Evolutionary conservation across 2,113 vertebrate species (phyloP), one percentile per base, ranked within the genome.

Genomic region (Chinchilla lanigera): DNA sequence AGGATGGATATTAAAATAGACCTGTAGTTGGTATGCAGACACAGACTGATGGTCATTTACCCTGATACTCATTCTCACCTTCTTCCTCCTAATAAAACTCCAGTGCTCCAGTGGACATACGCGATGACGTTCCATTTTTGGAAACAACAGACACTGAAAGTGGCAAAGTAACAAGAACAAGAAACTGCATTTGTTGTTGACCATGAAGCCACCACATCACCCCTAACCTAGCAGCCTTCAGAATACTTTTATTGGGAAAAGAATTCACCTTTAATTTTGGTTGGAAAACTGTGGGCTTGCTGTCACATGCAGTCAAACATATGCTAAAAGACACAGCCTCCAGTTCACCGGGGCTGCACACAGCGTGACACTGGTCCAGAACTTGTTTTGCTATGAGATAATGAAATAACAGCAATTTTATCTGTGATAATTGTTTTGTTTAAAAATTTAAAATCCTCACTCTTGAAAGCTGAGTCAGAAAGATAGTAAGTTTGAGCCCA

Each of bases 161-260:
- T 1, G 22, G 69, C 54, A 69, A 30, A 61, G 52, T 41, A 54
- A n/a, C 61, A 84, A 88, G n/a, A 90, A 89, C 90, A 96, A 96
- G 35, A 44, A 61, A 26, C 13, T 33, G 10, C 4, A 7, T 1
- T 65, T n/a, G 24, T 56, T 35, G 38, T 24, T 35, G n/a, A 85
- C 60, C 38, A n/a, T 6, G 22, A 19, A 54, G 12, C 82, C 35
- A 47, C 3, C 71, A 86, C 30, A 41, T 82, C 71, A 97, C 35
- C 38, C 61, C 89, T 94, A 35, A 44, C 52, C 17, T 30, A 56
- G 60, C 69, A 60, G 50, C 41, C 20, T 95, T 28, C 28, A 93
- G 33, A 78, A 69, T 94, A 44, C 86, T 69, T 83, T 71, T 73
- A 80, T 30, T 94, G 63, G 71, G 89, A 94, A 96, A 73, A 83